Conservation (phyloP, 2,797 vertebrate genomes). For the Pangasius macronema region DNA sequence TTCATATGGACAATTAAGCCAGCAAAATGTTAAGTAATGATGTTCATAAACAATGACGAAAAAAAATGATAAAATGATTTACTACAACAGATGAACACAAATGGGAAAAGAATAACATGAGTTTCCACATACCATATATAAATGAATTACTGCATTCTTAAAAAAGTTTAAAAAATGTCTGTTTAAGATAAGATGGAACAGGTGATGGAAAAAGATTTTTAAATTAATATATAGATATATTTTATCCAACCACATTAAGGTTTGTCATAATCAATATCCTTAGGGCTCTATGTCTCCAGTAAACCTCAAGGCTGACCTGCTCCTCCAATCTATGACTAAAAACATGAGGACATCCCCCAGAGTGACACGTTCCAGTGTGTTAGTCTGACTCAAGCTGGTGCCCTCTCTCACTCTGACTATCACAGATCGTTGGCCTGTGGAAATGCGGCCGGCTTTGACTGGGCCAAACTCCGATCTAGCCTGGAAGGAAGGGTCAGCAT, state of each 20-base stretch:
- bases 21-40: background rate
- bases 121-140: background rate
- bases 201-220: background rate
- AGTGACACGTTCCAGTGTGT: conserved; percentile 76
- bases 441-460: conserved; percentile 78
- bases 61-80: background rate
- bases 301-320: conserved; percentile 55
- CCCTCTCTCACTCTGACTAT: conserved; percentile 79
- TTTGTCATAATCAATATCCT: conserved; percentile 38
- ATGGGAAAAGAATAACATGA: background rate
- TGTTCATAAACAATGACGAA: conserved; percentile 9
- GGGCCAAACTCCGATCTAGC: conserved; percentile 81
- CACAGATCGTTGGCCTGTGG: conserved; percentile 76
- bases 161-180: background rate
- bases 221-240: background rate
- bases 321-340: background rate
- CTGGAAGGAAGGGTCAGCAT: conserved; percentile 79
- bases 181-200: background rate
- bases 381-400: conserved; percentile 74
- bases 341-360: conserved; percentile 42
- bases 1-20: conserved; percentile 5
- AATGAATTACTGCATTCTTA: background rate
- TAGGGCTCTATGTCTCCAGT: conserved; percentile 58
- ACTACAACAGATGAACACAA: background rate
- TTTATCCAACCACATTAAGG: background rate